Evolutionary conservation across 1,140 invertebrate species (phyloP).

Genomic region (Oncopeltus fasciatus): DNA sequence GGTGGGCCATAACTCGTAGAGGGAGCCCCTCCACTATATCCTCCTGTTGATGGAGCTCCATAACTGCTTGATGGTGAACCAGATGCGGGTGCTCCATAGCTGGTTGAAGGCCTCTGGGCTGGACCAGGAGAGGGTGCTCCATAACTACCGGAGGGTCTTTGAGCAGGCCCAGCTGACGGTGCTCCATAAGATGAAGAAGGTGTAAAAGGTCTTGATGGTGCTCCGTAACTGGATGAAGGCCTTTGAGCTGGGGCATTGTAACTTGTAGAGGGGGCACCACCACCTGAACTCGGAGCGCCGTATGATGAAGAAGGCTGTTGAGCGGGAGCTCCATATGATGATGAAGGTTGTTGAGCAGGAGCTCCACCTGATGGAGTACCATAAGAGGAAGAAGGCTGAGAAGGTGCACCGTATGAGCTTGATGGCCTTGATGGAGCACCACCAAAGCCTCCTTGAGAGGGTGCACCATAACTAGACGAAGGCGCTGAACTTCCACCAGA

Average conservation of each 20-base stretch:
- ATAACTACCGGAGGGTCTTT: neutral
- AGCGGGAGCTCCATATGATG: conserved; percentile 18
- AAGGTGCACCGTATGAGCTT: conserved; percentile 18
- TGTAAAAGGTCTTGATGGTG: too few relatives aligned
- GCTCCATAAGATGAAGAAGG: neutral
- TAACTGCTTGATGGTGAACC: conserved; percentile 9
- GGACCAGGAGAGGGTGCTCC: conserved; percentile 9
- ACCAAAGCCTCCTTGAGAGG: neutral
- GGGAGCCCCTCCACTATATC: conserved; percentile 9
- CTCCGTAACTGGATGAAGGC: conserved; percentile 17
- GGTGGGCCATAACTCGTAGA: conserved; percentile 18
- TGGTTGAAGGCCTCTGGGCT: conserved; percentile 12
- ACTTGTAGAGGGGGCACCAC: neutral
- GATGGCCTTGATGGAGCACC: conserved; percentile 2
- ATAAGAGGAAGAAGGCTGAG: conserved; percentile 5
- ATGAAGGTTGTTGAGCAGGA: conserved; percentile 13
- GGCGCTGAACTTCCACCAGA: conserved; percentile 4
- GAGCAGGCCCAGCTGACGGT: conserved; percentile 5
- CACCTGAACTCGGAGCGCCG: conserved; percentile 14
- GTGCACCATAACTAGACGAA: conserved; percentile 21
- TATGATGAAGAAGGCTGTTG: neutral
- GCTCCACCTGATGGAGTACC: conserved; percentile 7
- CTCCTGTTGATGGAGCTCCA: neutral
- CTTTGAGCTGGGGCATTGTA: conserved; percentile 5
- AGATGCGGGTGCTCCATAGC: conserved; percentile 10